Evolutionary conservation across 2,113 vertebrate genomes (phyloP).

Genomic region (Irena cyanogastra): DNA sequence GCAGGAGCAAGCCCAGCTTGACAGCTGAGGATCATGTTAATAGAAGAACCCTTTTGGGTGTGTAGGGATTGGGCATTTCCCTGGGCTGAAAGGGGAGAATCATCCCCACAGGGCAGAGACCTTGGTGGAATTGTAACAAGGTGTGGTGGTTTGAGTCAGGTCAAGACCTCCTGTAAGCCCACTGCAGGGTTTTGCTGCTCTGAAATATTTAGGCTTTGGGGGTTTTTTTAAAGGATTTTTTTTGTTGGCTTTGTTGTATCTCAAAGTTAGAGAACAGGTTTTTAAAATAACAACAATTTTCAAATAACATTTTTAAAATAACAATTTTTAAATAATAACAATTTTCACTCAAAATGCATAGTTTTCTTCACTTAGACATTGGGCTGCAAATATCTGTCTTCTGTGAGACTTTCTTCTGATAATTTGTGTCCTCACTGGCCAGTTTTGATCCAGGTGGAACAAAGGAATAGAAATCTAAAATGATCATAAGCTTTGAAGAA

Average conservation of each 20-base stretch:
- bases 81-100: background rate
- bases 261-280: background rate
- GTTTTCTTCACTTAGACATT: background rate
- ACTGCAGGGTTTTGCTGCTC: background rate
- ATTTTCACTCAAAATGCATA: background rate
- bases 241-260: background rate
- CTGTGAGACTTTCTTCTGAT: background rate
- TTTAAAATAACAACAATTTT: background rate
- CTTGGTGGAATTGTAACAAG: background rate
- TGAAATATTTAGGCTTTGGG: background rate
- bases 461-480: background rate
- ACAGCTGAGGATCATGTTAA: background rate
- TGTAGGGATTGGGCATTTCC: background rate
- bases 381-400: background rate
- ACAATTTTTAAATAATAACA: background rate
- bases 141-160: background rate
- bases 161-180: background rate
- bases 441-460: background rate
- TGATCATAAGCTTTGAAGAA: background rate
- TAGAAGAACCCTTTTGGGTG: background rate
- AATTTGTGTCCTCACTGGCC: background rate
- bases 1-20: background rate
- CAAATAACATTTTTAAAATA: no score
- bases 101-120: background rate
- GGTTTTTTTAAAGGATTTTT: fast-evolving